Evolutionary conservation across 2,888 invertebrate genomes (phyloP), one percentile per base, ranked within the genome.

Genomic region (Pristionchus exspectatus): DNA sequence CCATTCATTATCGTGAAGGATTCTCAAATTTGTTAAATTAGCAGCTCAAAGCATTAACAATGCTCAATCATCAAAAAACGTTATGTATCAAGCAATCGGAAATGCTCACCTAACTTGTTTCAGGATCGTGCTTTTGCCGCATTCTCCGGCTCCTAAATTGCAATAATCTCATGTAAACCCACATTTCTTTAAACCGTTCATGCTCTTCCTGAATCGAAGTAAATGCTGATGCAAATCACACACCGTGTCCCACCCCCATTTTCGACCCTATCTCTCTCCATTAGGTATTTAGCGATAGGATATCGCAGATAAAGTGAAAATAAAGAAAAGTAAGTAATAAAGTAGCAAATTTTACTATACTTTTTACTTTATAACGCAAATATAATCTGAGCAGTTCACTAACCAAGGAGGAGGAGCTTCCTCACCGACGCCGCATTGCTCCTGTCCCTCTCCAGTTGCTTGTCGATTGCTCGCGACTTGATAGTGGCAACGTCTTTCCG

Each of bases 121-220:
- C 21, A 77, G 74, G 1, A 77, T 38, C 12, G 74, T 77, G 21
- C 38, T 77, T 38, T 77, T 77, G 21, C 74, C 74, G 24, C 74
- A 77, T 44, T 77, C 74, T 12, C 74, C 74, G 1, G 74, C 24
- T 77, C 74, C 74, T 72, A 30, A 38, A 77, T 44, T 77, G 30
- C 4, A 33, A 38, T 38, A 38, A 38, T 38, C 38, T 38, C 38
- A 38, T 38, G 38, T 3, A 38, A 2, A 38, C 38, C 38, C 38
- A 38, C 38, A 38, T 38, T 38, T 38, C 2, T 5, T 38, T 38
- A 38, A 38, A 38, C 38, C 38, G 5, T 38, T 38, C 38, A 2
- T 38, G 38, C 38, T 38, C 38, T 38, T 38, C n/a, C 38, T 38
- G 5, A 2, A 38, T 38, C 18, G 63, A 21, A 38, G 38, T 38